Conservation (phyloP, 1,140 invertebrate genomes). For the Zaprionus taronus region DNA sequence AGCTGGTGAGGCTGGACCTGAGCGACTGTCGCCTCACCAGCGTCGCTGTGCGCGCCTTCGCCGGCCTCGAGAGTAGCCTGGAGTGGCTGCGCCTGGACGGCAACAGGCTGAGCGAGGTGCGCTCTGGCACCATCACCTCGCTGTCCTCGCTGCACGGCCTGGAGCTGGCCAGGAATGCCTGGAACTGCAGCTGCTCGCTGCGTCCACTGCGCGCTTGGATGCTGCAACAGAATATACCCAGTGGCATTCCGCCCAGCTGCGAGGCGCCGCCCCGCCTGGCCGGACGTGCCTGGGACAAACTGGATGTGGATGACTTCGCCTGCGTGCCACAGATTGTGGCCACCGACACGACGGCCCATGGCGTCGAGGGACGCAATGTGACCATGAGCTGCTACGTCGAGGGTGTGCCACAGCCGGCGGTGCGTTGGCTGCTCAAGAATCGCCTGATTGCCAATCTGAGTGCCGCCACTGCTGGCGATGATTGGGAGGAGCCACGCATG, state of each 20-base stretch:
- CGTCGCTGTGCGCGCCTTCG: constrained; percentile 89
- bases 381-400: constrained; percentile 90
- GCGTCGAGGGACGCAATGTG: constrained; percentile 89
- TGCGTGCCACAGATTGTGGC: constrained; percentile 89
- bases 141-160: constrained; percentile 90
- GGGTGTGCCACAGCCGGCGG: constrained; percentile 88
- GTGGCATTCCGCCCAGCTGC: constrained; percentile 89
- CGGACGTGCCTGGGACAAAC: constrained; percentile 89
- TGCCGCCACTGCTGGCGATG: constrained; percentile 55
- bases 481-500: constrained; percentile 58
- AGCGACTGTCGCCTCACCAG: constrained; percentile 88
- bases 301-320: constrained; percentile 92
- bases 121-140: constrained; percentile 87
- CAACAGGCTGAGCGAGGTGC: constrained; percentile 89
- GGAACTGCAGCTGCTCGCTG: constrained; percentile 92
- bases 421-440: constrained; percentile 86
- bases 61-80: constrained; percentile 88
- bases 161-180: constrained; percentile 90
- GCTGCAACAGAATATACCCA: constrained; percentile 90
- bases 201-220: constrained; percentile 91
- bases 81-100: constrained; percentile 91
- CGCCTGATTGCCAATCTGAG: constrained; percentile 80
- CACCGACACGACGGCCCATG: constrained; percentile 85
- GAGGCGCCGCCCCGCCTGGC: constrained; percentile 87
- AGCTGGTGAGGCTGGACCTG: constrained; percentile 90